phyloP scores from a whole-genome alignment of 2,888 invertebrate genomes.

The Uropetala carovei region DNA sequence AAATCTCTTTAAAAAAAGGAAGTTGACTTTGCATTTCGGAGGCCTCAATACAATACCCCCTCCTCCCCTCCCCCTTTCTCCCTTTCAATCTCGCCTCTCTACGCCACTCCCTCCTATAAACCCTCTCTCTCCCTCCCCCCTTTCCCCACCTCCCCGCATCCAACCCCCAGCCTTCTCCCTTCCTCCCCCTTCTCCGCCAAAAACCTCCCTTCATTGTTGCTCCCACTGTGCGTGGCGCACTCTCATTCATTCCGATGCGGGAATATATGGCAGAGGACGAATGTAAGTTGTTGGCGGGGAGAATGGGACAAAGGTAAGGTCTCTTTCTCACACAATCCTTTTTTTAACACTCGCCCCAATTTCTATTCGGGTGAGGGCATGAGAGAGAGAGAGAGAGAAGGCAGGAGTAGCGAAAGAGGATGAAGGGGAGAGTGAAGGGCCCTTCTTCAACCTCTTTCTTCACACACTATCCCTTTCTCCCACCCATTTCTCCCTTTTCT shows the following conservation, averaged over 20 bases:
- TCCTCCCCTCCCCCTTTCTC: not conserved
- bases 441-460: not conserved
- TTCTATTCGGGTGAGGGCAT: not conserved
- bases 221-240: constrained; percentile 31
- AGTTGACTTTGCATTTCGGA: constrained; percentile 61
- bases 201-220: constrained; percentile 26
- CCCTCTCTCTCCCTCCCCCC: not conserved
- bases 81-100: not conserved
- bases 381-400: too few relatives aligned
- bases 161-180: not conserved
- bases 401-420: too few relatives aligned
- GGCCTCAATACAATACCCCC: constrained; percentile 29
- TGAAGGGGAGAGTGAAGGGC: not conserved
- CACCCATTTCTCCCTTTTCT: too few relatives aligned
- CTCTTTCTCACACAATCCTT: not conserved
- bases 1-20: constrained; percentile 62
- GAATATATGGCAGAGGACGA: not conserved
- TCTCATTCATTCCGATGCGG: constrained; percentile 29
- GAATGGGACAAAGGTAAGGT: constrained; percentile 7
- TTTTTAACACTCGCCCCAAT: not conserved
- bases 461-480: too few relatives aligned
- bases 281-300: constrained; percentile 4
- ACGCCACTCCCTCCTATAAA: not conserved
- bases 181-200: not conserved
- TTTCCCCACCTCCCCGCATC: not conserved